Conservation (phyloP, 2,888 invertebrate species). For the Andrena bucephala region DNA sequence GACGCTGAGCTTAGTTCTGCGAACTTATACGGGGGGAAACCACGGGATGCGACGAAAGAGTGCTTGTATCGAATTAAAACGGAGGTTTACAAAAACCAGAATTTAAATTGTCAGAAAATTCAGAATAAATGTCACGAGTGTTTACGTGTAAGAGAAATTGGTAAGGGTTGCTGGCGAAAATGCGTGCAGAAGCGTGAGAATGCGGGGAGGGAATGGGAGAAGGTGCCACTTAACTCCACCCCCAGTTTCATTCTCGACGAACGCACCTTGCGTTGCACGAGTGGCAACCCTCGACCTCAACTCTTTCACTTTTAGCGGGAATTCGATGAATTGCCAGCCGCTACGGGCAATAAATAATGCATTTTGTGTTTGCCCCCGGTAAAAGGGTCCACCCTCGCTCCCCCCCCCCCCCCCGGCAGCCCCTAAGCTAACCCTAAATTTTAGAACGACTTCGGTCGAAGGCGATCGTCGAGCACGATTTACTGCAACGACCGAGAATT, state of each 20-base stretch:
- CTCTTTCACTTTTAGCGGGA: constrained; percentile 81
- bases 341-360: constrained; percentile 81
- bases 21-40: neutral
- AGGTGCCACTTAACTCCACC: constrained; percentile 76
- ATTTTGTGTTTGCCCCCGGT: constrained; percentile 81
- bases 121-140: neutral
- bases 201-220: constrained; percentile 62
- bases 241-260: constrained; percentile 51
- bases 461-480: constrained; percentile 62
- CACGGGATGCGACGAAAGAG: neutral
- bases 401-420: constrained; percentile 53
- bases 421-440: constrained; percentile 72
- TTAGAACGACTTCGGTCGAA: constrained; percentile 72
- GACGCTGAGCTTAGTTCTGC: neutral
- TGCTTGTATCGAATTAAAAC: neutral
- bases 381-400: constrained; percentile 80
- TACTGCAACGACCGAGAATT: constrained; percentile 54
- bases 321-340: constrained; percentile 80
- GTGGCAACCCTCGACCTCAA: constrained; percentile 75
- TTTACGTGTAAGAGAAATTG: constrained; percentile 13
- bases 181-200: constrained; percentile 63
- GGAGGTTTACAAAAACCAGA: neutral
- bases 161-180: constrained; percentile 40
- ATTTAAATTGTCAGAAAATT: neutral
- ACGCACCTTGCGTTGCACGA: constrained; percentile 74